phyloP scores from a whole-genome alignment of 2,113 vertebrate species.

The Axis porcinus region DNA sequence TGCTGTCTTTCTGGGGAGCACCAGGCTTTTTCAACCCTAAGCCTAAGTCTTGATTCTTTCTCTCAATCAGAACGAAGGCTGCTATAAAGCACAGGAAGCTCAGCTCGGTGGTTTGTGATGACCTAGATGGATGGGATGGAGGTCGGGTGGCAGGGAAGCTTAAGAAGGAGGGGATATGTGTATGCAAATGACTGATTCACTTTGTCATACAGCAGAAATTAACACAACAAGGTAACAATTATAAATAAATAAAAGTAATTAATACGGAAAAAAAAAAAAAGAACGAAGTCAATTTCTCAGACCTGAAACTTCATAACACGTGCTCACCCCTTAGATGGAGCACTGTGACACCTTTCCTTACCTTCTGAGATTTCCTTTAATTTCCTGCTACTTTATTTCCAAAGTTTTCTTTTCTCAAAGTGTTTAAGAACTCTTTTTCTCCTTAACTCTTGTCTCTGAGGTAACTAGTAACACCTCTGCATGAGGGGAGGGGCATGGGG shows the following conservation, averaged over 20 bases:
- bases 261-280: background rate
- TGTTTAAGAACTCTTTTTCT: background rate
- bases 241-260: background rate
- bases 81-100: background rate
- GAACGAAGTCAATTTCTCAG: background rate
- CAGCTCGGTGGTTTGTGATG: background rate
- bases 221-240: background rate
- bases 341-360: background rate
- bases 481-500: accelerated
- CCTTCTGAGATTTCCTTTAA: background rate
- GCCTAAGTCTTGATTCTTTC: background rate
- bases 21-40: background rate
- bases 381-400: background rate
- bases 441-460: background rate
- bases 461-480: background rate
- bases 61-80: background rate
- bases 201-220: background rate
- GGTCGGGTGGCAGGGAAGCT: background rate
- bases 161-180: background rate
- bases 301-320: background rate
- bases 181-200: background rate
- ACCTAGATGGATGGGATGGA: background rate
- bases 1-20: background rate
- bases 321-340: accelerated
- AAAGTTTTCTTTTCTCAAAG: background rate